Evolutionary conservation across 2,888 invertebrate species (phyloP).

Genomic region (Oxytorus armatus): DNA sequence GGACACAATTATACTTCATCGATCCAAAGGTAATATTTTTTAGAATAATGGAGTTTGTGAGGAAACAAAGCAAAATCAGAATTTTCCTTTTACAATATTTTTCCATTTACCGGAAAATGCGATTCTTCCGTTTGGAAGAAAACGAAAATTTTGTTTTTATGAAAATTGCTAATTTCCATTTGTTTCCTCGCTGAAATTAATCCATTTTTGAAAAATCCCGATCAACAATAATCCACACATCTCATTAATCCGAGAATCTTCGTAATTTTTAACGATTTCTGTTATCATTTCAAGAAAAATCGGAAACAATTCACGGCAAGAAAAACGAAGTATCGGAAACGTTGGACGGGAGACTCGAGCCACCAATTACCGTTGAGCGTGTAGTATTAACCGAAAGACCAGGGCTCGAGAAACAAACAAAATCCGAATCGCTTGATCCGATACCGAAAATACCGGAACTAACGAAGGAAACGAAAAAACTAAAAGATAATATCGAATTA

Average conservation of each 20-base stretch:
- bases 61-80: too few relatives aligned
- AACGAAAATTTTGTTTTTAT: too few relatives aligned
- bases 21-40: slow-evolving; percentile 75
- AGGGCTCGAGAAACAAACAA: slow-evolving; percentile 72
- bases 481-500: background rate
- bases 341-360: slow-evolving; percentile 79
- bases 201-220: too few relatives aligned
- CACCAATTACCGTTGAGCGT: slow-evolving; percentile 82
- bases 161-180: too few relatives aligned
- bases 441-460: too few relatives aligned
- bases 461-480: slow-evolving; percentile 86
- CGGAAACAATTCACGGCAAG: slow-evolving; percentile 4
- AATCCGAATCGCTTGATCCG: too few relatives aligned
- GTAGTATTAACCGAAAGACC: slow-evolving; percentile 77
- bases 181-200: too few relatives aligned
- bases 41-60: too few relatives aligned
- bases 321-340: slow-evolving; percentile 54
- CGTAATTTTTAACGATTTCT: slow-evolving; percentile 1
- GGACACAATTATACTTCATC: slow-evolving; percentile 64
- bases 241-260: background rate
- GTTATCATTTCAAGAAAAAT: slow-evolving; percentile 68
- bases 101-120: too few relatives aligned
- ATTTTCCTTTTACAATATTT: too few relatives aligned
- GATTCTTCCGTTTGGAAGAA: too few relatives aligned
- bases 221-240: too few relatives aligned